Conservation (phyloP, 2,113 vertebrate species). For the Mohoua ochrocephala region DNA sequence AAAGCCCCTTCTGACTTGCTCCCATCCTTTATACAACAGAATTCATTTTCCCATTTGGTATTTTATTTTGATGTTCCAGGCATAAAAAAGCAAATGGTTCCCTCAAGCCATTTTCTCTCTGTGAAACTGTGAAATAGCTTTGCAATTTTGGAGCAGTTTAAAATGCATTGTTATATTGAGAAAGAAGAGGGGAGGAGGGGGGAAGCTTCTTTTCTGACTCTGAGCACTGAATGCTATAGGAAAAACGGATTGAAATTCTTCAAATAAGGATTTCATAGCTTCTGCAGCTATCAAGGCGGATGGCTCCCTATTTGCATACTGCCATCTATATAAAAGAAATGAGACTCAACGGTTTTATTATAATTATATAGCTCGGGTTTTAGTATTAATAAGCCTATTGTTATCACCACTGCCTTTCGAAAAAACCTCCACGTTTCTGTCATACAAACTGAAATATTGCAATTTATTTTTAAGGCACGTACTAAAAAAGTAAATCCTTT, state of each 20-base stretch:
- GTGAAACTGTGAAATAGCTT: conserved; percentile 71
- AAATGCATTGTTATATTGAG: conserved; percentile 73
- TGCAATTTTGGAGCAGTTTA: conserved; percentile 73
- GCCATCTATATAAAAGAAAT: conserved; percentile 29
- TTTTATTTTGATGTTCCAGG: conserved; percentile 75
- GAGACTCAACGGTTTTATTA: conserved; percentile 37
- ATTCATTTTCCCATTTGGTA: conserved; percentile 68
- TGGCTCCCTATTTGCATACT: not conserved
- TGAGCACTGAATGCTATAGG: conserved; percentile 11
- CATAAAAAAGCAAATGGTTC: conserved; percentile 72
- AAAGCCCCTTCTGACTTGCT: not conserved
- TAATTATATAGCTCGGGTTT: conserved; percentile 46
- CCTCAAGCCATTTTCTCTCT: conserved; percentile 72
- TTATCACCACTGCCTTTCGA: conserved; percentile 18
- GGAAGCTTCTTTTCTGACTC: conserved; percentile 30
- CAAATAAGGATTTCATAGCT: conserved; percentile 29
- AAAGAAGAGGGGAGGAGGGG: conserved; percentile 4
- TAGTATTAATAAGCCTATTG: conserved; percentile 65
- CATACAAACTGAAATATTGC: conserved; percentile 13
- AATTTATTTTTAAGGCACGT: conserved; percentile 28
- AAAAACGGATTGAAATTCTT: conserved; percentile 55
- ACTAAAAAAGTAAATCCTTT: conserved; percentile 13
- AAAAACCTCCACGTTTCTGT: not conserved
- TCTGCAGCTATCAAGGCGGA: conserved; percentile 8
- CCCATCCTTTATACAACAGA: conserved; percentile 10